Evolutionary conservation across 2,797 vertebrate genomes (phyloP).

Genomic region (Hyperoplus lanceolatus): DNA sequence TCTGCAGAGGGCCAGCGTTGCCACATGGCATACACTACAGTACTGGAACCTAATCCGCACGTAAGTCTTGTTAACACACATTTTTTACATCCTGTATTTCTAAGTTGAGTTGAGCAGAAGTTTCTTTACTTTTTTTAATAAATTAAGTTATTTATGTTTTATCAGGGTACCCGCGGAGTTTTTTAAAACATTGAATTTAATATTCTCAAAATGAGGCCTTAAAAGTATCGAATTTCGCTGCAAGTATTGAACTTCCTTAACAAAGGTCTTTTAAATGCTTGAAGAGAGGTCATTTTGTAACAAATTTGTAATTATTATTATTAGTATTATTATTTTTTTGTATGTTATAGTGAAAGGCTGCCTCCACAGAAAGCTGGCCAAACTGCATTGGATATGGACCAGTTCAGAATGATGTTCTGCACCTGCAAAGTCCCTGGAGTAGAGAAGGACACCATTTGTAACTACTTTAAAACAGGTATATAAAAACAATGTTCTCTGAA

Average conservation of each 20-base stretch:
- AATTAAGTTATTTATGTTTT: background rate
- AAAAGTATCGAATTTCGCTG: too few species aligned
- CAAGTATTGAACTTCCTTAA: too few species aligned
- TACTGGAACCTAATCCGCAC: slow-evolving; percentile 93
- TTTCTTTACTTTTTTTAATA: background rate
- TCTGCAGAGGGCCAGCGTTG: slow-evolving; percentile 90
- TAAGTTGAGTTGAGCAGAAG: background rate
- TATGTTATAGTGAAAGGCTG: slow-evolving; percentile 88
- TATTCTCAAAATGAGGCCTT: too few species aligned
- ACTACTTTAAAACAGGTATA: slow-evolving; percentile 94
- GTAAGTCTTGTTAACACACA: slow-evolving; percentile 80
- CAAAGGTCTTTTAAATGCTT: too few species aligned
- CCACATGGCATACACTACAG: slow-evolving; percentile 88
- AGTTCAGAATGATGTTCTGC: slow-evolving; percentile 93
- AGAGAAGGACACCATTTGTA: slow-evolving; percentile 88
- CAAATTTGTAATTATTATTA: background rate
- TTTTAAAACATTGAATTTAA: too few species aligned
- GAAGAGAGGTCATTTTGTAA: too few species aligned
- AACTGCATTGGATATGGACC: slow-evolving; percentile 92
- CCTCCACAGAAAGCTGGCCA: slow-evolving; percentile 87
- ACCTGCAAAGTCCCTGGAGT: slow-evolving; percentile 95
- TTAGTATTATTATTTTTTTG: background rate
- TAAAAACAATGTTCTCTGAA: slow-evolving; percentile 5
- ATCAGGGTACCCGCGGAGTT: too few species aligned
- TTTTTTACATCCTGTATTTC: background rate